A percentile compares a stretch with the other conserved stretches of the same genome.
phyloP scores from a whole-genome alignment of 2,113 vertebrate species.

The Hepsetus odoe region DNA sequence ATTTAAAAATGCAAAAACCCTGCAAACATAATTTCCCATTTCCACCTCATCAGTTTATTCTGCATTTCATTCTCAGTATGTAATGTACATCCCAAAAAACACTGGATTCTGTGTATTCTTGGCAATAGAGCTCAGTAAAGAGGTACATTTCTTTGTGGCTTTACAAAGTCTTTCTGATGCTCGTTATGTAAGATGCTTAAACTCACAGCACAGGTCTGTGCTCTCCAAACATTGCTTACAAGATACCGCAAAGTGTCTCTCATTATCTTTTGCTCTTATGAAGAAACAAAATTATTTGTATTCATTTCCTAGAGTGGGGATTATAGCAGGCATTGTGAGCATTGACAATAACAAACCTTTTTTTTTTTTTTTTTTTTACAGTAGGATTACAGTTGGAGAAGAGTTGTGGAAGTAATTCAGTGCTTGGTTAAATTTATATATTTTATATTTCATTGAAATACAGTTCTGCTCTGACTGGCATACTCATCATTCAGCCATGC shows the following conservation, averaged over 20 bases:
- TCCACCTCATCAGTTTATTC: not conserved
- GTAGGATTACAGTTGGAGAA: not conserved
- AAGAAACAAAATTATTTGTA: not conserved
- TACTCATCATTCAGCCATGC: too few relatives aligned
- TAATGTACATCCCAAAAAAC: not conserved
- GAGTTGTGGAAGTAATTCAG: not conserved
- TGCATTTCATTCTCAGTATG: not conserved
- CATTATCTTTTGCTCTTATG: not conserved
- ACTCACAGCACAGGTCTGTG: not conserved
- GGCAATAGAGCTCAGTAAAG: not conserved
- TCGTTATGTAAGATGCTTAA: not conserved
- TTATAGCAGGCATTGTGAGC: not conserved
- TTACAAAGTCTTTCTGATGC: not conserved
- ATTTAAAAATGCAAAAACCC: not conserved
- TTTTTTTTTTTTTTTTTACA: not conserved
- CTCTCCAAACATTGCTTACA: slow-evolving; percentile 9
- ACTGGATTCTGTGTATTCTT: not conserved
- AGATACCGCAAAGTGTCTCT: not conserved
- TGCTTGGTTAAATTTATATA: not conserved
- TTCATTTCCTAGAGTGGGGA: not conserved
- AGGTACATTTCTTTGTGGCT: not conserved
- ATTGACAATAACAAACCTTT: not conserved
- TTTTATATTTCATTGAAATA: too few relatives aligned
- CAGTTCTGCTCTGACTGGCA: too few relatives aligned
- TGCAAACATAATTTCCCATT: not conserved